Conservation (phyloP, 2,113 vertebrate genomes). For the Dromas ardeola region DNA sequence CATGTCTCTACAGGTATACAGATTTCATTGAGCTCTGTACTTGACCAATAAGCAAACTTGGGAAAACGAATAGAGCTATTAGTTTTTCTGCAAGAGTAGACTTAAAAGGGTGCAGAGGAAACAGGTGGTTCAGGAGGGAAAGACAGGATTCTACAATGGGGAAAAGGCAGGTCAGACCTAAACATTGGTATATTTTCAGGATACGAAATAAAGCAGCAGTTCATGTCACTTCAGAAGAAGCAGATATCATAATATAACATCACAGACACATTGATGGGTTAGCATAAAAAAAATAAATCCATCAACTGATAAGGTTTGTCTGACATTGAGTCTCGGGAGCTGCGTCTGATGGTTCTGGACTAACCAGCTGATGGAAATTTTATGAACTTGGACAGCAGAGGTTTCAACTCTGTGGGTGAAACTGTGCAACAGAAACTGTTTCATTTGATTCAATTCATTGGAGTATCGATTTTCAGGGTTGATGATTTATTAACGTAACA, state of each 20-base stretch:
- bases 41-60: not conserved
- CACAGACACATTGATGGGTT: constrained; percentile 50
- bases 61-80: not conserved
- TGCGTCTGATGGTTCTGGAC: not conserved
- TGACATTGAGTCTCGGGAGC: constrained; percentile 59
- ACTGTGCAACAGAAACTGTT: constrained; percentile 23
- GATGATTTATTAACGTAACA: constrained; percentile 69
- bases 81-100: not conserved
- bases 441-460: constrained; percentile 58
- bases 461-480: constrained; percentile 48
- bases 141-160: not conserved
- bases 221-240: constrained; percentile 48
- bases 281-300: constrained; percentile 50
- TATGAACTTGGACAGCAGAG: constrained; percentile 65
- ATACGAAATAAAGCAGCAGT: constrained; percentile 30
- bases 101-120: not conserved
- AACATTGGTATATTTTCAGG: not conserved
- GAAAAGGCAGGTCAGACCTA: constrained; percentile 1
- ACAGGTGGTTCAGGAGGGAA: not conserved
- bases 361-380: constrained; percentile 60
- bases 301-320: constrained; percentile 44
- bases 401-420: constrained; percentile 43
- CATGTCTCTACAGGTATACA: not conserved
- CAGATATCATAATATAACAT: constrained; percentile 49
- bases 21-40: not conserved